A percentile compares a stretch with the other conserved stretches of the same genome.
Evolutionary conservation across 2,888 invertebrate species (phyloP).

Genomic region (Teleiodes luculella): DNA sequence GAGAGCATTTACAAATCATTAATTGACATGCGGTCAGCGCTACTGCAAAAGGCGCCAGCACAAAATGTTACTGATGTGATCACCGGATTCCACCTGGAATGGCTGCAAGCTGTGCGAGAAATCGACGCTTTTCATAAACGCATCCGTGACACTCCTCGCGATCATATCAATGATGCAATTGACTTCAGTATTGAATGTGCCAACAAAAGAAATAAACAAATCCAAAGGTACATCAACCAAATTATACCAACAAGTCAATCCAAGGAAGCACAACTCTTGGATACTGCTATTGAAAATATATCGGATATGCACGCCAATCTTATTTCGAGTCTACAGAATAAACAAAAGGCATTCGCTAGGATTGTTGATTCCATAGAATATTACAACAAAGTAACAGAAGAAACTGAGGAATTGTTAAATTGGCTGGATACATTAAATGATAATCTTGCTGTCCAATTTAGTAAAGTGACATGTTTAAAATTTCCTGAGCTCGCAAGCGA

Average conservation of each 20-base stretch:
- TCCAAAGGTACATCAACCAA: constrained; percentile 25
- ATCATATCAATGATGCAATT: constrained; percentile 30
- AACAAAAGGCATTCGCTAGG: constrained; percentile 27
- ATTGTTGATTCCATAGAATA: constrained; percentile 38
- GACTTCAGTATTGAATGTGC: constrained; percentile 34
- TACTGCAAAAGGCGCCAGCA: constrained; percentile 21
- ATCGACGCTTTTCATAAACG: constrained; percentile 35
- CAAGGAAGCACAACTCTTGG: constrained; percentile 27
- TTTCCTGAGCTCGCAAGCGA: constrained; percentile 24
- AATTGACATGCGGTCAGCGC: constrained; percentile 27
- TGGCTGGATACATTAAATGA: constrained; percentile 42
- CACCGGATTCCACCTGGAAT: constrained; percentile 33
- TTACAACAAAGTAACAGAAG: constrained; percentile 28
- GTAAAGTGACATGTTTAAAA: constrained; percentile 30
- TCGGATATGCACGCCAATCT: constrained; percentile 34
- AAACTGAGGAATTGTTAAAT: constrained; percentile 41
- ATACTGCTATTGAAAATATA: constrained; percentile 29
- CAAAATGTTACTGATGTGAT: constrained; percentile 29
- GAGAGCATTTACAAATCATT: constrained; percentile 27
- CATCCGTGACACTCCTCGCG: constrained; percentile 33
- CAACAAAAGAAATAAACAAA: constrained; percentile 25
- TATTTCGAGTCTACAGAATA: constrained; percentile 31
- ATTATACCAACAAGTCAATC: constrained; percentile 13
- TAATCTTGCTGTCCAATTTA: constrained; percentile 31
- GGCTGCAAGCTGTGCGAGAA: constrained; percentile 40